Evolutionary conservation across 2,797 vertebrate species (phyloP), one percentile per base, ranked within the genome.

Genomic region (Mastacembelus armatus): DNA sequence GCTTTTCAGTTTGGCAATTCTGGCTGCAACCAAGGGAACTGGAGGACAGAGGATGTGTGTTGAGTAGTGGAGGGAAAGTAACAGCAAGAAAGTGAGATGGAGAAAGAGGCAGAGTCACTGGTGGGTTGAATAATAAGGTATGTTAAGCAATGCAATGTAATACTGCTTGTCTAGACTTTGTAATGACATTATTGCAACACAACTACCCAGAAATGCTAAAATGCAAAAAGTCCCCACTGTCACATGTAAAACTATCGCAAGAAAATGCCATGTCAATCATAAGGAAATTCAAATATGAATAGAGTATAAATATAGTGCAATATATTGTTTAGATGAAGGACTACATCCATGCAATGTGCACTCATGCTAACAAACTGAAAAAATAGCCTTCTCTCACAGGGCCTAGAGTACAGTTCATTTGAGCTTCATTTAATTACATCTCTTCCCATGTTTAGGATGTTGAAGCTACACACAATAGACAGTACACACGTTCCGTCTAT

Each of bases 111-210:
- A 71, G 44, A 80, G 44, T 73, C 52, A 74, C 7, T 65, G 71
- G 62, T 79, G 69, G 66, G 61, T 82, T 82, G 81, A 86, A 86
- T 90, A 88, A 90, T 88, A 81, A 83, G 75, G 71, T 85, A n/a
- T n/a, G n/a, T n/a, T n/a, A n/a, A n/a, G n/a, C n/a, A n/a, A n/a
- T n/a, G n/a, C n/a, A 88, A 87, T 65, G 56, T 72, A 78, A 82
- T 81, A 84, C 75, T 27, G 59, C 66, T 67, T 77, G 65, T 59
- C 66, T 50, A 12, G 57, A 77, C 77, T 84, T 77, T 81, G 81
- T 82, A 64, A 77, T 80, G 81, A 88, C 71, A 84, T 65, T 22
- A 52, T 71, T 70, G 67, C 81, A 80, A 69, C 66, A 63, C 67
- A 54, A 27, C 56, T 71, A 42, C 24, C n/a, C 16, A 49, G 55